Conservation (phyloP, 2,888 invertebrate genomes). For the Camptogramma bilineatum region DNA sequence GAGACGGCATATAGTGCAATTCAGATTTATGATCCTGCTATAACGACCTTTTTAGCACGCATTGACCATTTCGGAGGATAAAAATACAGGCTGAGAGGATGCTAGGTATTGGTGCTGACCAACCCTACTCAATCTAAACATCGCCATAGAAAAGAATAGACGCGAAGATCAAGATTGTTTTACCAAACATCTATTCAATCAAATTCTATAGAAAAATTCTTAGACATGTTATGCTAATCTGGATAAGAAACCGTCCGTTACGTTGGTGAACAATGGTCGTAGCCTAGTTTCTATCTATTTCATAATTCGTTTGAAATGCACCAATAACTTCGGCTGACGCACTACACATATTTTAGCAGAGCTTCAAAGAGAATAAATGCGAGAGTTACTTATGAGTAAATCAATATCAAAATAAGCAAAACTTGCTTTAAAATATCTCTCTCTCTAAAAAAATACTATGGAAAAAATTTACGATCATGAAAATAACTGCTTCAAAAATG, state of each 20-base stretch:
- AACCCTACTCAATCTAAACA: too few relatives aligned
- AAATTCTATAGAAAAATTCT: neutral
- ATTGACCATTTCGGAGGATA: too few relatives aligned
- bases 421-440: neutral
- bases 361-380: constrained; percentile 11
- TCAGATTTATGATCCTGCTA: too few relatives aligned
- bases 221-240: neutral
- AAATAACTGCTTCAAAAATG: neutral
- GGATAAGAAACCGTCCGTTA: neutral
- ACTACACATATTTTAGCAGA: constrained; percentile 5
- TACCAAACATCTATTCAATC: too few relatives aligned
- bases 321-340: constrained; percentile 16
- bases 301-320: constrained; percentile 26
- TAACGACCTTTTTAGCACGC: too few relatives aligned
- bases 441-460: too few relatives aligned
- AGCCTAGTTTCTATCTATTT: constrained; percentile 20
- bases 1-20: too few relatives aligned
- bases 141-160: too few relatives aligned
- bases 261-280: neutral
- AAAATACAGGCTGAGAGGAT: too few relatives aligned
- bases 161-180: too few relatives aligned
- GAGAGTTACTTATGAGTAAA: neutral
- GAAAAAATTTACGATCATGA: neutral
- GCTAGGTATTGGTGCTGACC: too few relatives aligned
- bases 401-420: neutral